Percentiles rank a stretch among this genome's conserved stretches.
phyloP scores from a whole-genome alignment of 2,113 vertebrate genomes.

The Pseudorhombus dupliciocellatus region DNA sequence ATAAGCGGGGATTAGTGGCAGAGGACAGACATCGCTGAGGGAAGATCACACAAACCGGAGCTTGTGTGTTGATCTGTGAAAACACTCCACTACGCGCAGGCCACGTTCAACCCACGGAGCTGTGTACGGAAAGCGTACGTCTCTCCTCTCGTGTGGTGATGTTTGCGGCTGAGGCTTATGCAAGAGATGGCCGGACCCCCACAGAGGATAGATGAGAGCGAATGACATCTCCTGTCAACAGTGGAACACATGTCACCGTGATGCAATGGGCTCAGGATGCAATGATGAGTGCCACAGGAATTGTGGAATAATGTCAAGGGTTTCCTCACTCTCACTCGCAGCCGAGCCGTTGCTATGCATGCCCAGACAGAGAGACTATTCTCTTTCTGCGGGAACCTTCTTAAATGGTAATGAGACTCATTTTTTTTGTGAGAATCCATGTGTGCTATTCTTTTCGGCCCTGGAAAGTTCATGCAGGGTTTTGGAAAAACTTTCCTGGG shows the following conservation, averaged over 20 bases:
- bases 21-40: background rate
- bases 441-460: constrained; percentile 34
- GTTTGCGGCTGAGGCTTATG: constrained; percentile 17
- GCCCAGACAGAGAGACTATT: constrained; percentile 12
- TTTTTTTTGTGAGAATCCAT: constrained; percentile 31
- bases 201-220: constrained; percentile 30
- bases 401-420: constrained; percentile 44
- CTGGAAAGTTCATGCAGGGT: constrained; percentile 55
- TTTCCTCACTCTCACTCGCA: constrained; percentile 19
- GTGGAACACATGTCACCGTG: constrained; percentile 37
- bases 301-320: constrained; percentile 31
- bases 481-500: constrained; percentile 53
- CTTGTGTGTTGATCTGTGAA: too few species aligned
- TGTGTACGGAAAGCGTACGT: constrained; percentile 11
- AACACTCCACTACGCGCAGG: background rate
- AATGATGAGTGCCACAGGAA: constrained; percentile 43
- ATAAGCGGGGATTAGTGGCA: constrained; percentile 15
- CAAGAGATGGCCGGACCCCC: constrained; percentile 33
- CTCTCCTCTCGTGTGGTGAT: background rate
- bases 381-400: constrained; percentile 6
- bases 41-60: background rate
- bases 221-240: constrained; percentile 57
- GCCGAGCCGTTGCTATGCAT: constrained; percentile 20
- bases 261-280: constrained; percentile 24
- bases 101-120: background rate